Evolutionary conservation across 2,888 invertebrate species (phyloP), one percentile per base, ranked within the genome.

Genomic region (Conchocele bisecta): DNA sequence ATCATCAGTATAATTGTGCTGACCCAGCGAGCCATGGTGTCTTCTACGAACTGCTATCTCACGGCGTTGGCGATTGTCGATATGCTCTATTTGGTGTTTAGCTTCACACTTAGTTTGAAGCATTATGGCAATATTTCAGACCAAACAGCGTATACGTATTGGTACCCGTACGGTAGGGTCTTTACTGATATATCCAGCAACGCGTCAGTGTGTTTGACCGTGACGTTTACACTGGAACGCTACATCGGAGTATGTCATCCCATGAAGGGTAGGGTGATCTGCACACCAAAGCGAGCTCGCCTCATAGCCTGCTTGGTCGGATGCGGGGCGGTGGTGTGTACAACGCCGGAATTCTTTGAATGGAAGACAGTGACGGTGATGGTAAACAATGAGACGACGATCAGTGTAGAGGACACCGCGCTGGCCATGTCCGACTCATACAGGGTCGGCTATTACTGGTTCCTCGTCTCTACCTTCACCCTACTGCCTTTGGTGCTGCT

Each of bases 181-280:
- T 90, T 95, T 20, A 93, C 93, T 33, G 95, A 95, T 90, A 94
- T 94, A 41, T 93, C 82, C 61, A 92, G 91, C 84, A 94, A 94
- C 86, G 94, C 94, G 26, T 95, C 94, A 44, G 94, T 95, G 51
- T 95, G 95, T 93, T 92, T 95, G 77, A 95, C 94, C 29, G 94
- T 95, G 28, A 94, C 94, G 60, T 95, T 95, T 88, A 95, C 95
- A 22, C 92, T 95, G 58, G 95, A 95, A 91, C 93, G 95, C 56
- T 95, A 95, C 92, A 94, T 95, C 77, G 95, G 94, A 33, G 95
- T 95, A 28, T 94, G 95, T 84, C 94, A 95, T 91, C 95, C 95
- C 24, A 93, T 95, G 89, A 93, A 93, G 78, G 94, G 95, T 51
- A 72, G 81, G 15, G 81, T 79, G 7, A 66, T 85, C n/a, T 86